Evolutionary conservation across 1,140 invertebrate species (phyloP), one percentile per base, ranked within the genome.

Genomic region (Leptinotarsa texana): DNA sequence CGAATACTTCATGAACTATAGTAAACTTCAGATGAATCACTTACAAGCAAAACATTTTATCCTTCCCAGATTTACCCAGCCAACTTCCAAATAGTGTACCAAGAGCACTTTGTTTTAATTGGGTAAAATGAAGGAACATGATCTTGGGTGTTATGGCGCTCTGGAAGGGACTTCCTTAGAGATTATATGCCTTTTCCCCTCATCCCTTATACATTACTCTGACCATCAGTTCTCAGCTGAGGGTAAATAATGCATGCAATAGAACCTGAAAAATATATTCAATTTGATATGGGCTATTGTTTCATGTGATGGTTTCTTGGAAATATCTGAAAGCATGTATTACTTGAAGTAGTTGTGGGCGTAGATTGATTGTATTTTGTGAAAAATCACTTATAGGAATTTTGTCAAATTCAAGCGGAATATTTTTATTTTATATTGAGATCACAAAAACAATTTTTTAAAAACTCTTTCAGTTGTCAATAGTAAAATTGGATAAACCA

Each of bases 171-270:
- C 65, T 75, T 72, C 69, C 70, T 63, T 57, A 15, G 67, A 42
- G 75, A 76, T 76, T 76, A 73, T 51, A 76, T 61, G 72, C 69
- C 71, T 72, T 66, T 69, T 69, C 66, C 1, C 63, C 63, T 67
- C 70, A 76, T 73, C 62, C 22, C 61, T 18, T 63, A 18, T 22
- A 22, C 22, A 63, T 18, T 63, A n/a, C 61, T 8, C n/a, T n/a
- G n/a, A 18, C 61, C n/a, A n/a, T 18, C 22, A 11, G 8, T 63
- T 22, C 61, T 63, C 61, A 63, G 4, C 22, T 22, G 11, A 63
- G 3, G 15, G 22, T 18, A n/a, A 22, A 18, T 63, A 18, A 22
- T n/a, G 13, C 13, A 11, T 15, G n/a, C 2, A 63, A 18, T 18
- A 11, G 33, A 42, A 42, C 8, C 2, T 42, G 33, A 42, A 11